phyloP scores from a whole-genome alignment of 2,797 vertebrate genomes.

The Pteronotus mesoamericanus region DNA sequence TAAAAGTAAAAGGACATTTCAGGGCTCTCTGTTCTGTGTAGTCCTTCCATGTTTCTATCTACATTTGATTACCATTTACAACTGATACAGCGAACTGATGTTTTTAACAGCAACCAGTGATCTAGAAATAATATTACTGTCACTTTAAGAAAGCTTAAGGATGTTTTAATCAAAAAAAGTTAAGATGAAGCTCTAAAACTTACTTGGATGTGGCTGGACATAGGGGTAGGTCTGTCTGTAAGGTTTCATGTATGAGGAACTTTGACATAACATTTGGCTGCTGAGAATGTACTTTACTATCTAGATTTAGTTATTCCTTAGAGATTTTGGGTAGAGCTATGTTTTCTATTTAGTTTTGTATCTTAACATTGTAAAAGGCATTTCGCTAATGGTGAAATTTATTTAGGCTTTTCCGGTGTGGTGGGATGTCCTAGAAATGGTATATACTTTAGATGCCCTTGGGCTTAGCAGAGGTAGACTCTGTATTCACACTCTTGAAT shows the following conservation, averaged over 20 bases:
- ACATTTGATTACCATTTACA: neutral
- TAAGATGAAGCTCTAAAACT: neutral
- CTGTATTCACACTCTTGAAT: neutral
- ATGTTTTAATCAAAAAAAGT: constrained; percentile 10
- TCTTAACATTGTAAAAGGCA: constrained; percentile 7
- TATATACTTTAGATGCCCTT: neutral
- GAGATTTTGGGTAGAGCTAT: neutral
- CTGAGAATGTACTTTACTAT: neutral
- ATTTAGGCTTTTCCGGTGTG: constrained; percentile 16
- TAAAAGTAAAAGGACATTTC: neutral
- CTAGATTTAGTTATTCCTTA: neutral
- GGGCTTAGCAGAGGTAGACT: neutral
- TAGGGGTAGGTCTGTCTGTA: neutral
- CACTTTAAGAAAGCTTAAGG: constrained; percentile 17
- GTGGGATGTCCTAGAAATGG: neutral
- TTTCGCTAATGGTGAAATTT: neutral
- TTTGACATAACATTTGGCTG: neutral
- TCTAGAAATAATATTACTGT: constrained; percentile 3
- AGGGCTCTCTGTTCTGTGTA: neutral
- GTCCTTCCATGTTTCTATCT: neutral
- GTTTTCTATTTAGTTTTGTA: constrained; percentile 20
- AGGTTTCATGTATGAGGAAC: neutral
- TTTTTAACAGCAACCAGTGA: neutral
- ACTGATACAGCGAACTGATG: neutral
- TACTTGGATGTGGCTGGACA: neutral